Percentiles rank a stretch among this genome's conserved stretches.
Conservation (phyloP, 1,140 invertebrate genomes). For the Popillia japonica region DNA sequence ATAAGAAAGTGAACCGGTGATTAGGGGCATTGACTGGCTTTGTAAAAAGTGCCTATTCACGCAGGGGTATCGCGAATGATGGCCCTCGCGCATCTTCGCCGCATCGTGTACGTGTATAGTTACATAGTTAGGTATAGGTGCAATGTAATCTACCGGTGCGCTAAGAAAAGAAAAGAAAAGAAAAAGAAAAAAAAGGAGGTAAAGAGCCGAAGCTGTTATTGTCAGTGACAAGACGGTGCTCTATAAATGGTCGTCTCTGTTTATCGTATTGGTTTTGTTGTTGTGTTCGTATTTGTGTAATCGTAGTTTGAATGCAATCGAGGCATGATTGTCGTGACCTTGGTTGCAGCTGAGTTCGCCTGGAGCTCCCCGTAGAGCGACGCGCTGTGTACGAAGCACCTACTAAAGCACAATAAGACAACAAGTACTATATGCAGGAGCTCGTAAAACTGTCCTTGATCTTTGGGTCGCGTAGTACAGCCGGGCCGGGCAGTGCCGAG, state of each 20-base stretch:
- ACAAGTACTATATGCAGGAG: slow-evolving; percentile 59
- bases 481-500: slow-evolving; percentile 48
- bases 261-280: slow-evolving; percentile 14
- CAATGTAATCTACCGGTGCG: slow-evolving; percentile 7
- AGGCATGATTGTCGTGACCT: slow-evolving; percentile 52
- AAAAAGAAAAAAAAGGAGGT: background rate
- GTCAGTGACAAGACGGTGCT: slow-evolving; percentile 34
- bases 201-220: slow-evolving; percentile 9
- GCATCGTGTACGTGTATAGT: too few relatives aligned
- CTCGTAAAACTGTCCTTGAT: slow-evolving; percentile 62
- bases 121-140: background rate
- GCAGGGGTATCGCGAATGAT: background rate
- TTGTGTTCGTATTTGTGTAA: slow-evolving; percentile 39
- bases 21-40: slow-evolving; percentile 28
- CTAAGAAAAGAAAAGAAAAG: slow-evolving; percentile 1
- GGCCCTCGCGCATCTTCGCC: background rate
- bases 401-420: slow-evolving; percentile 53
- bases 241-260: slow-evolving; percentile 37
- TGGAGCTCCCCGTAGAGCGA: slow-evolving; percentile 43
- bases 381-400: slow-evolving; percentile 44
- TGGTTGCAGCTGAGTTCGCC: slow-evolving; percentile 49
- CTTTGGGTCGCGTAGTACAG: slow-evolving; percentile 61
- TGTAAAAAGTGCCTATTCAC: slow-evolving; percentile 33
- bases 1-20: slow-evolving; percentile 7
- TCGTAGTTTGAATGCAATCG: slow-evolving; percentile 47